A percentile compares a stretch with the other conserved stretches of the same genome.
These are phyloP conservation scores for Sweltsa coloradensis DNA, from an alignment of 1,140 invertebrate species.

Conservation along the genomic window DNA sequence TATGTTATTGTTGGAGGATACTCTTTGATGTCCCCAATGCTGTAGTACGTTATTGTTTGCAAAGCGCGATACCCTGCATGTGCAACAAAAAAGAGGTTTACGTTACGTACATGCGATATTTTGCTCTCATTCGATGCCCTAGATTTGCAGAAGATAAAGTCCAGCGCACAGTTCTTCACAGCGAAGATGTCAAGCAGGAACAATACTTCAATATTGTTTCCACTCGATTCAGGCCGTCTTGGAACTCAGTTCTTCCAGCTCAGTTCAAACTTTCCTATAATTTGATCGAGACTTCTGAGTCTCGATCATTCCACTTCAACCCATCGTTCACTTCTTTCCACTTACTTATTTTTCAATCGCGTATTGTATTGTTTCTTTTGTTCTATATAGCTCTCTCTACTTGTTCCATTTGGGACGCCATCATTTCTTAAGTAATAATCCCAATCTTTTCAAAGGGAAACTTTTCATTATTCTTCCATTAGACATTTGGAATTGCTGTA, in stretches of 20 bases:
- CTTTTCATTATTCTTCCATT: neutral
- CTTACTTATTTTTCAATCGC: neutral
- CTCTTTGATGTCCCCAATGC: no score
- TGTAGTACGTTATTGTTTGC: no score
- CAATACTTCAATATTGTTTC: slow-evolving; percentile 4
- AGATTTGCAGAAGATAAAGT: no score
- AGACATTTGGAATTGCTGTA: slow-evolving; percentile 2
- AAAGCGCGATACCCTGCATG: no score
- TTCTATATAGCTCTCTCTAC: neutral
- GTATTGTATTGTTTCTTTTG: neutral
- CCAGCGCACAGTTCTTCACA: no score
- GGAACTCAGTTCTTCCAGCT: slow-evolving; percentile 1
- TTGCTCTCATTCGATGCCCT: no score
- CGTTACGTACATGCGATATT: no score
- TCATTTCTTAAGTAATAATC: slow-evolving; percentile 1
- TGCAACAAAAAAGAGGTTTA: no score
- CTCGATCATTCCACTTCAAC: neutral
- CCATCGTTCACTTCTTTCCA: neutral
- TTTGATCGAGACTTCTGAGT: neutral
- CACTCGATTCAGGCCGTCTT: neutral
- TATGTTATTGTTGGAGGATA: no score
- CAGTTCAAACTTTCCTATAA: slow-evolving; percentile 4
- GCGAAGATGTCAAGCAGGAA: no score
- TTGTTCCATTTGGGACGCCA: neutral
- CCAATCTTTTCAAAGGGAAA: slow-evolving; percentile 3